These are phyloP conservation scores for Pseudopipra pipra DNA, from an alignment of 2,113 vertebrate species.

Conservation along the genomic window DNA sequence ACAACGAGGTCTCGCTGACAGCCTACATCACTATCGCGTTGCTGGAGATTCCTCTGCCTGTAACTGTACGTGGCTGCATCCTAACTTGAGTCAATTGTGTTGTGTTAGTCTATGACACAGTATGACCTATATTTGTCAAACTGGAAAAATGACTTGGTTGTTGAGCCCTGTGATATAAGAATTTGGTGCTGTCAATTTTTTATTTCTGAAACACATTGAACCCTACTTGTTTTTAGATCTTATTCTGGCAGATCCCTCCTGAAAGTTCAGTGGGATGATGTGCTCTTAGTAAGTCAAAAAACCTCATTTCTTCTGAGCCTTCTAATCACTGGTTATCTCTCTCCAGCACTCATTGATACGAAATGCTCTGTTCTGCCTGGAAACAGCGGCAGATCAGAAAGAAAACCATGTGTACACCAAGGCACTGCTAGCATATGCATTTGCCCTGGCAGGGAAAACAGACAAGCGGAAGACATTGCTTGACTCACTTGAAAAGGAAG, in stretches of 20 bases:
- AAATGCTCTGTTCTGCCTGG: not conserved
- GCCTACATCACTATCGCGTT: conserved; percentile 56
- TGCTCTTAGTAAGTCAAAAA: not conserved
- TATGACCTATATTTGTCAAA: not conserved
- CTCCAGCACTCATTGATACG: conserved; percentile 22
- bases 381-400: not conserved
- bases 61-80: conserved; percentile 20
- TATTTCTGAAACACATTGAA: not conserved
- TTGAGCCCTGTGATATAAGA: not conserved
- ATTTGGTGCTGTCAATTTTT: not conserved
- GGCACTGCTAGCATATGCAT: conserved; percentile 70
- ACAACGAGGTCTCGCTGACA: conserved; percentile 12
- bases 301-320: accelerated
- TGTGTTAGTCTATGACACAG: too few relatives aligned
- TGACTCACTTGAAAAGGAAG: conserved; percentile 33
- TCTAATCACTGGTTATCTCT: not conserved
- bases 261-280: not conserved
- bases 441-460: conserved; percentile 59
- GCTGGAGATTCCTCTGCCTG: conserved; percentile 52
- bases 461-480: conserved; percentile 19
- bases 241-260: accelerated
- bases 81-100: not conserved
- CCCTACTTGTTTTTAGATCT: accelerated
- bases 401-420: conserved; percentile 7
- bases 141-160: not conserved